Evolutionary conservation across 35 echinoderm and acorn worm genomes (phyloP), one percentile per base, ranked within the genome.

Genomic region (Stichopus chloronotus): DNA sequence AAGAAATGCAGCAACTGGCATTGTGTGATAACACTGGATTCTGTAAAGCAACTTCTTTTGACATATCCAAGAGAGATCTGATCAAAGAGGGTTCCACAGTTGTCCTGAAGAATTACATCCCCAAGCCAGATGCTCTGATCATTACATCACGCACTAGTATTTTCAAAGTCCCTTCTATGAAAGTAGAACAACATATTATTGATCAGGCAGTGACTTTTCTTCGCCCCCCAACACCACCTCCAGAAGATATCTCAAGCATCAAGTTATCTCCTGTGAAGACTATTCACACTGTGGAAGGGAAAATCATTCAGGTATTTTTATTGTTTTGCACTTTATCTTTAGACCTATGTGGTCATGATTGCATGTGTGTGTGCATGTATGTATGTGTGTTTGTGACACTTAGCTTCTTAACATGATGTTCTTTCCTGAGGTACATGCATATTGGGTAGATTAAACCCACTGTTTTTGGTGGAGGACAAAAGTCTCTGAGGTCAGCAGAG

Each of bases 261-360:
- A 78, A 78, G 25, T 78, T 20, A 78, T 78, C 76, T 78, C 76
- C 76, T 9, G 25, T 78, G n/a, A 78, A 78, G 76, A 78, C 76
- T 17, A 23, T 78, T 20, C 76, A 78, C n/a, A 23, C 76, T 16
- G n/a, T 78, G 12, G 25, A 20, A 78, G 76, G 76, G 22, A 43
- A 78, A 9, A 78, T 78, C 25, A 78, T 78, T 78, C 76, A 78
- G 25, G 19, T 78, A 78, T 0, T 20, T 78, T n/a, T n/a, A n/a
- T n/a, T n/a, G n/a, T n/a, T n/a, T n/a, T n/a, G n/a, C n/a, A n/a
- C n/a, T n/a, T n/a, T n/a, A n/a, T n/a, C n/a, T n/a, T n/a, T n/a
- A n/a, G n/a, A n/a, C n/a, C n/a, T n/a, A n/a, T n/a, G n/a, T n/a
- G n/a, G n/a, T n/a, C n/a, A n/a, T n/a, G n/a, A n/a, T n/a, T n/a